Base-by-base conservation (phyloP, 2,113 vertebrate genomes). In the Salvator merianae region DNA sequence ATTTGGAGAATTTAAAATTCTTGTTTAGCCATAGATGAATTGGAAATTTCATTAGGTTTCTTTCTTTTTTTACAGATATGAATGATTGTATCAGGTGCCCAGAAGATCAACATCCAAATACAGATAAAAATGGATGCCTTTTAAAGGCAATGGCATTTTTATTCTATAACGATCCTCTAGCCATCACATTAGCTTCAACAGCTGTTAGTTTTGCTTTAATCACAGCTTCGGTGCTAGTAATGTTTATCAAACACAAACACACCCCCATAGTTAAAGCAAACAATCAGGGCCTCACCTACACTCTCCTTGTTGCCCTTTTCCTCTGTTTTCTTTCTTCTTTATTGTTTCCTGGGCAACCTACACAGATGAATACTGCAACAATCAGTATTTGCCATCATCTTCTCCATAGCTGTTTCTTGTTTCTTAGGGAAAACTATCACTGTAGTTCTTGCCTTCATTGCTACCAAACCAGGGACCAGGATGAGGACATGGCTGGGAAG, bases 381-480 rank as follows among this genome's bases (percentile, higher is more conserved):
- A 55, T 32, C 66, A 10, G 7, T 24, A 34, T 81, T 70, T 36
- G n/a, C 24, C 13, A 36, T 55, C 13, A 36, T 70, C 18, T 80
- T 80, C 43, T 80, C 78, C 32, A 65, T 70, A n/a, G 79, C 79
- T 14, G 43, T 81, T 81, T 81, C 79, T 81, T 81, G 79, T 36
- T 13, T 81, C 26, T 53, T 53, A n/a, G 43, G 43, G 20, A 81
- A 70, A 81, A 81, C 79, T 4, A 34, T 53, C 24, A 70, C 47
- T 38, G 20, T 22, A n/a, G 43, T 66, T 66, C n/a, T 79, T 5
- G 40, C 43, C 34, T 70, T 70, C 28, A 20, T 7, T 36, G 24
- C 43, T 22, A 81, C 30, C 18, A 32, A 79, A 43, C 63, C 59
- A 47, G 43, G 63, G 7, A n/a, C n/a, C 34, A 30, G 3, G 6